Evolutionary conservation across 1,140 invertebrate species (phyloP), one percentile per base, ranked within the genome.

Genomic region (Charaxes varanes): DNA sequence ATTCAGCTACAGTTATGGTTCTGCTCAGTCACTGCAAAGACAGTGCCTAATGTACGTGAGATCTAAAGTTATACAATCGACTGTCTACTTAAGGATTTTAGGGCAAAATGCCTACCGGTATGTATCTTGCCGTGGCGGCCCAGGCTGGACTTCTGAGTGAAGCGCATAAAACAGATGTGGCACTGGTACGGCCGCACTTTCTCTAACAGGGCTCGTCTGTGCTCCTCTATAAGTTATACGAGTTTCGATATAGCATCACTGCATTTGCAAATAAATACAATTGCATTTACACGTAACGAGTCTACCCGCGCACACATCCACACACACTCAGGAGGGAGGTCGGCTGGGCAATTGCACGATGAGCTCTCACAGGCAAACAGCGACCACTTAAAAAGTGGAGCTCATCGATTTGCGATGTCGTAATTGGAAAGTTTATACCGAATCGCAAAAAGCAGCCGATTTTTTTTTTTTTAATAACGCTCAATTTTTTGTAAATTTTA

Each of bases 171-270:
- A 84, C 87, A 89, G 72, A 87, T 83, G 68, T 83, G 71, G 79
- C 85, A 88, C 70, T 86, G 74, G 76, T 85, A 92, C 40, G 91
- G 91, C 62, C 83, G 84, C 79, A 84, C 81, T 82, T 88, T 88
- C 65, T 88, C 87, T 68, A 87, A 86, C 78, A 85, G 78, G 79
- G 81, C 81, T 73, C 77, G 83, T 78, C 83, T 84, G 80, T 85
- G 83, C 80, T 85, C 83, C 80, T 85, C 83, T 85, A 85, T 78
- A 85, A 85, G 63, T 56, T 74, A 84, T 69, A 83, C 77, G 67
- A 73, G 61, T 77, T 64, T 66, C 72, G 79, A 83, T 83, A 83
- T 82, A 82, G 64, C 70, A 67, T 65, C 67, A 63, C 47, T 55
- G 53, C 60, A 69, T 57, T 57, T 67, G 65, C 67, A 66, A 65